Evolutionary conservation across 2,113 vertebrate species (phyloP), one percentile per base, ranked within the genome.

Genomic region (Synchiropus splendidus): DNA sequence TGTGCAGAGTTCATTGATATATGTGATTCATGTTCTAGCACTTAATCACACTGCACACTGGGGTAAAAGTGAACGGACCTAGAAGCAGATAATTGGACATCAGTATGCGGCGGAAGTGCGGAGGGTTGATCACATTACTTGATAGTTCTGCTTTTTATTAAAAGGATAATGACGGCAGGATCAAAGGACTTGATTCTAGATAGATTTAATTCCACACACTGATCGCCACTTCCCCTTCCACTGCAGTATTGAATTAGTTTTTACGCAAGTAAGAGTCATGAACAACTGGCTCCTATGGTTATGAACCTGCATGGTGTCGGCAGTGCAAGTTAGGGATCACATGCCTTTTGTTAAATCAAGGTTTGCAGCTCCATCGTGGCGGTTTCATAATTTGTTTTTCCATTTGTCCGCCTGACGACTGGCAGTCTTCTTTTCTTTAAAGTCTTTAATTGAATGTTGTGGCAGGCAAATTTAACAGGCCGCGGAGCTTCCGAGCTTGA

Each of bases 201-300:
- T 46, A 45, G 47, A 60, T 73, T 62, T 75, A 62, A 78, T 79
- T 64, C 65, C 55, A 54, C 44, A 46, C 32, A 75, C 80, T 62
- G 78, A 78, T 78, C 68, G 64, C 54, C 51, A 52, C 50, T 62
- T 76, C 58, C 49, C 51, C 65, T 54, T 74, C 59, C 59, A 62
- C 54, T 61, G 69, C 35, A 27, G 32, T 50, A 53, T 39, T 72
- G 59, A 74, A n/a, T 75, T 73, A 39, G 27, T 70, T 68, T 65
- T 64, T 11, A 39, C 21, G 8, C 8, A 27, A 27, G 8, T 27
- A 27, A n/a, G n/a, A n/a, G n/a, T n/a, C n/a, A n/a, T n/a, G n/a
- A n/a, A n/a, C n/a, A n/a, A n/a, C n/a, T n/a, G n/a, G n/a, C n/a
- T n/a, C n/a, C n/a, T n/a, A n/a, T n/a, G n/a, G n/a, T n/a, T n/a